phyloP scores from a whole-genome alignment of 1,140 invertebrate species.

The Heliothis virescens region DNA sequence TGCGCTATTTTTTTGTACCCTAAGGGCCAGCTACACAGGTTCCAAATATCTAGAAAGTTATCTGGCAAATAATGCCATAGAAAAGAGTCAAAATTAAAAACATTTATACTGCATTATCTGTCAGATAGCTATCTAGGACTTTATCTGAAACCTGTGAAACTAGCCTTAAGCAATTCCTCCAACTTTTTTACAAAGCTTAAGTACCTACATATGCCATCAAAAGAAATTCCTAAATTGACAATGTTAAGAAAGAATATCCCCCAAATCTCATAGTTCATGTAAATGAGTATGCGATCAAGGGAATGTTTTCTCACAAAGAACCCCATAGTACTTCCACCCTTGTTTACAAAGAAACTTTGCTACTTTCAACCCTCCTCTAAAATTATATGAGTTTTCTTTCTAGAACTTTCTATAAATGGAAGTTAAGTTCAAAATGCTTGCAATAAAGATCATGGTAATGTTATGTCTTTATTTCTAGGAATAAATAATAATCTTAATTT shows the following conservation, averaged over 20 bases:
- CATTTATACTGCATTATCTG: too few relatives aligned
- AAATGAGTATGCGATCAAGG: background rate
- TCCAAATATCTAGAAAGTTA: too few relatives aligned
- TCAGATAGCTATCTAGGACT: too few relatives aligned
- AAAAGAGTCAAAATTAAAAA: too few relatives aligned
- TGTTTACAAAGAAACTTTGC: constrained; percentile 23
- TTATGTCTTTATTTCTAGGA: background rate
- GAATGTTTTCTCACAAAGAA: constrained; percentile 3
- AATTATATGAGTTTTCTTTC: constrained; percentile 9
- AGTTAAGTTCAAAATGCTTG: background rate
- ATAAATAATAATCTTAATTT: background rate
- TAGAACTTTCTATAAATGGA: background rate
- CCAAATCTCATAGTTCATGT: background rate
- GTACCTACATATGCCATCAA: background rate
- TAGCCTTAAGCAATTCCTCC: background rate
- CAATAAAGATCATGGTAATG: background rate
- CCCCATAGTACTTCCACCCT: background rate
- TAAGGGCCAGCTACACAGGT: too few relatives aligned
- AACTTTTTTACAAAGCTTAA: background rate
- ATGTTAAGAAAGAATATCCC: background rate
- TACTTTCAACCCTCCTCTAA: background rate
- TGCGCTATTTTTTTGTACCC: too few relatives aligned
- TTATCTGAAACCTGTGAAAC: too few relatives aligned
- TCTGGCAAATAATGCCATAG: too few relatives aligned
- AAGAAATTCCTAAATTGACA: background rate